Evolutionary conservation across 2,797 vertebrate genomes (phyloP).

Genomic region (Rhynchotus rufescens): DNA sequence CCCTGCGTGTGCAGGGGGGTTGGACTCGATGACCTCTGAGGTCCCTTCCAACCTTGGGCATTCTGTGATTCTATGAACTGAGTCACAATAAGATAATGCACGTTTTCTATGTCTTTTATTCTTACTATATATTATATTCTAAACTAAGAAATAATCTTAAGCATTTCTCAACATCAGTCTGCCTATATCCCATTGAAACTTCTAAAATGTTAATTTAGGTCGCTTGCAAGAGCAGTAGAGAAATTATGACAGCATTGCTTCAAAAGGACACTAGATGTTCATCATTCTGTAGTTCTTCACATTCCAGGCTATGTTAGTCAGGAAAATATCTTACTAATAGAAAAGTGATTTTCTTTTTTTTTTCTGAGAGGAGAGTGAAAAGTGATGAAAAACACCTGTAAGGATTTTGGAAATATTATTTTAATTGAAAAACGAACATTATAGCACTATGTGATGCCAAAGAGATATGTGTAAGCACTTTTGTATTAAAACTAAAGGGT

Average conservation of each 20-base stretch:
- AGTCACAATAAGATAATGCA: background rate
- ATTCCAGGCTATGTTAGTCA: background rate
- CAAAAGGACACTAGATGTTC: background rate
- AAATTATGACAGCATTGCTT: background rate
- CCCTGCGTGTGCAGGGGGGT: too few relatives aligned
- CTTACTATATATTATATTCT: background rate
- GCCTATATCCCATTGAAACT: background rate
- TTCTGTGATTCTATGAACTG: background rate
- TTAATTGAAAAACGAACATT: constrained; percentile 34
- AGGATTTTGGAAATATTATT: constrained; percentile 24
- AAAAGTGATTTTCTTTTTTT: constrained; percentile 39
- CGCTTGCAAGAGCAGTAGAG: background rate
- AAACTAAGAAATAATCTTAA: background rate
- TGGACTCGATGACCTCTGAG: too few relatives aligned
- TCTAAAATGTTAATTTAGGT: background rate
- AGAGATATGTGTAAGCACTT: constrained; percentile 33
- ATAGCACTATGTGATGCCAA: background rate
- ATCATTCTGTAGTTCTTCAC: background rate
- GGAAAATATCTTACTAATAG: constrained; percentile 60
- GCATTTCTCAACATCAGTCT: background rate
- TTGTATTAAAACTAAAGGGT: constrained; percentile 29
- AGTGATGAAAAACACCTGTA: constrained; percentile 26
- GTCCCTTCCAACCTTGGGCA: too few relatives aligned
- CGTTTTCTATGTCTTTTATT: background rate
- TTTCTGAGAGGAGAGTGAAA: constrained; percentile 26